Evolutionary conservation across 2,113 vertebrate genomes (phyloP), one percentile per base, ranked within the genome.

Genomic region (Perognathus longimembris): DNA sequence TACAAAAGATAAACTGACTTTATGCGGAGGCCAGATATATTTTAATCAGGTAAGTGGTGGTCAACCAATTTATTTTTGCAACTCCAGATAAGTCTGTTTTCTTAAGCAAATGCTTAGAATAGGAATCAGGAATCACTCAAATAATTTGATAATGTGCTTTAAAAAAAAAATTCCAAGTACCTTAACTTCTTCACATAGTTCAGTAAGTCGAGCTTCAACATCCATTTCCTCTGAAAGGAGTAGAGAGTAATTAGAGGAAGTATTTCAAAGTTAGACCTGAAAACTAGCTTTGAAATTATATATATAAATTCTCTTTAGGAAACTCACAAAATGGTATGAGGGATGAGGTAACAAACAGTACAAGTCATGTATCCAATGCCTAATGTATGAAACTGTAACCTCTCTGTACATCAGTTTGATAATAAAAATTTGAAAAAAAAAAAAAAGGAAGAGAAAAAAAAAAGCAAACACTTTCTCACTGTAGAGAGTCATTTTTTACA

Each of bases 141-240:
- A 86, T 91, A 84, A 95, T 54, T 93, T 93, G 22, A 97, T n/a
- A 87, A 94, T 87, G 74, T 73, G 85, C 90, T 20, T n/a, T 87
- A 93, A 87, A 95, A 76, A 78, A n/a, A n/a, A n/a, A n/a, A n/a
- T n/a, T n/a, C 73, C 95, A 79, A 82, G 75, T 98, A 99, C 99
- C 99, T 99, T 99, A 80, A 99, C 98, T 98, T 99, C 99, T 97
- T 99, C 99, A 98, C 99, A 99, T 71, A 99, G 97, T 87, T 99
- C 99, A 92, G 98, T 89, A 70, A 99, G 99, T 91, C 99, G 99
- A 81, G 97, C 98, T 95, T 99, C 99, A 96, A 99, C 98, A 97
- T 99, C 99, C 79, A 99, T 98, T 98, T 99, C 98, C 97, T 99
- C 99, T 99, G 98, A 96, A 98, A 98, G 96, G 96, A 90, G 85